Evolutionary conservation across 2,888 invertebrate genomes (phyloP).

Genomic region (Octodonta nipae): DNA sequence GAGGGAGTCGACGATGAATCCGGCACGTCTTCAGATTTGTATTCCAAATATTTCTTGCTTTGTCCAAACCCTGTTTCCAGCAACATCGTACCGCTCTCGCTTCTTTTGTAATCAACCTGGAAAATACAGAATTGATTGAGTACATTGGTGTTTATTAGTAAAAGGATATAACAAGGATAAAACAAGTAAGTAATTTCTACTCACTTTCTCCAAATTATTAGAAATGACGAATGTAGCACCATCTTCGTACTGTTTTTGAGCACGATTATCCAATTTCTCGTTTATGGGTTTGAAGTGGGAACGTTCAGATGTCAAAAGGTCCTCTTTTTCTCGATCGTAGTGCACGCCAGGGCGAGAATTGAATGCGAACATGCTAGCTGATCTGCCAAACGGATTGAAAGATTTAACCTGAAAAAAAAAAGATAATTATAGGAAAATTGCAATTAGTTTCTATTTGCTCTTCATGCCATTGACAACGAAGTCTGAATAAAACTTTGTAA

Average conservation of each 20-base stretch:
- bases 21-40: constrained; percentile 27
- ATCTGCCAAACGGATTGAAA: constrained; percentile 11
- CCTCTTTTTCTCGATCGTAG: constrained; percentile 43
- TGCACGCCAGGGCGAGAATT: constrained; percentile 3
- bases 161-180: too few species aligned
- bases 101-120: constrained; percentile 48
- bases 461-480: too few species aligned
- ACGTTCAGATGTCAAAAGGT: constrained; percentile 52
- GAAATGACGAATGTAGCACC: constrained; percentile 60
- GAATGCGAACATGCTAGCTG: constrained; percentile 7
- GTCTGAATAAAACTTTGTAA: too few species aligned
- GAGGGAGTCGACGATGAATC: constrained; percentile 2
- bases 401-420: constrained; percentile 5
- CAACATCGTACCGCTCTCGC: constrained; percentile 49
- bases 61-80: constrained; percentile 39
- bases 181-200: too few species aligned
- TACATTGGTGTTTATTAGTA: too few species aligned
- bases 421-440: not conserved
- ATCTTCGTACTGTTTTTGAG: constrained; percentile 46
- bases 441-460: too few species aligned
- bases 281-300: constrained; percentile 66
- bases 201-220: constrained; percentile 42
- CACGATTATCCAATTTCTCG: constrained; percentile 28
- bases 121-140: constrained; percentile 16
- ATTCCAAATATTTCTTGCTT: constrained; percentile 42